These are phyloP conservation scores for Quadroppia sp. DNA, from an alignment of 2,888 invertebrate genomes.

Conservation along the genomic window DNA sequence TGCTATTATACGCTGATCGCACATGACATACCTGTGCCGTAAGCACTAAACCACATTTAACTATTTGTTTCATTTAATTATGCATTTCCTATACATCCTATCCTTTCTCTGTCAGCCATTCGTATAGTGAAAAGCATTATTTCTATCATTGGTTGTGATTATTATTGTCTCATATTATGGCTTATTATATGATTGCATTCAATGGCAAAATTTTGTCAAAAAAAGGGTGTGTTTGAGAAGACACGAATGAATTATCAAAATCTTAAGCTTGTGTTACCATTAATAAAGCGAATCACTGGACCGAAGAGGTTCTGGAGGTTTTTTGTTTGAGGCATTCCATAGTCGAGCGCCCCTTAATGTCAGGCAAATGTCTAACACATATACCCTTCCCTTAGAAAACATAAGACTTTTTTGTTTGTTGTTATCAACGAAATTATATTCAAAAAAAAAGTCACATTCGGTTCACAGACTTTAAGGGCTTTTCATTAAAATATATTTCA, in stretches of 20 bases:
- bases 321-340: not conserved
- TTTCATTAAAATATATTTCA: not conserved
- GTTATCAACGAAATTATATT: not conserved
- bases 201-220: not conserved
- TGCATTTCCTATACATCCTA: not conserved
- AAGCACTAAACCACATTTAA: not conserved
- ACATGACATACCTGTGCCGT: not conserved
- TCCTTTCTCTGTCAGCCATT: not conserved
- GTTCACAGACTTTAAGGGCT: conserved; percentile 1
- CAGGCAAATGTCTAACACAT: not conserved
- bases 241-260: conserved; percentile 18
- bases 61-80: not conserved
- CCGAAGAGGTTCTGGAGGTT: not conserved
- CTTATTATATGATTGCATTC: not conserved
- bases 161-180: not conserved
- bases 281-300: conserved; percentile 24
- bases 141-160: not conserved
- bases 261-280: not conserved
- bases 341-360: not conserved
- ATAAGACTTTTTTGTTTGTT: not conserved
- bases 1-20: no score
- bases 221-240: not conserved
- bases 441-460: not conserved
- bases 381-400: no score
- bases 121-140: not conserved